Base-by-base conservation (phyloP, 2,113 vertebrate species). In the Pyxicephalus adspersus region DNA sequence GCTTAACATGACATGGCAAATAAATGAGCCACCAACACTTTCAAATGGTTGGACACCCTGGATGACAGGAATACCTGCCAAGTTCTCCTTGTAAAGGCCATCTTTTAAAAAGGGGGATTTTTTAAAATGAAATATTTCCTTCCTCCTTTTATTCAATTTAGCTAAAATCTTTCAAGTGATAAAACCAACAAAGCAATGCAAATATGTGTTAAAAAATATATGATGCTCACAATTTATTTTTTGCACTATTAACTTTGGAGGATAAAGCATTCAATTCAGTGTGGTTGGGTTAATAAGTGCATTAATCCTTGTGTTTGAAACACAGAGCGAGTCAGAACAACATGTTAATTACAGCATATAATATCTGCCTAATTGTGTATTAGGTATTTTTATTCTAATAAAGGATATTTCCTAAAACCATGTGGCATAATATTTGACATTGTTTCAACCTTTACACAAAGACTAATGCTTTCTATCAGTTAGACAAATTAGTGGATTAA, bases 401-500 rank as follows among this genome's bases (percentile, higher is more conserved):
- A 81, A 73, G n/a, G 15, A 64, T 31, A 34, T 72, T 73, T 73
- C 60, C 13, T 31, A 81, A 45, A 72, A 81, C 20, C 20, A 13
- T 50, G n/a, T 73, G 50, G 67, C 67, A 73, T 71, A 57, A 51
- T 61, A 52, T 64, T 54, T 81, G 79, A 81, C 79, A 65, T 81
- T 81, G 67, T 64, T 64, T 45, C 67, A 81, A 81, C 78, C 78
- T 81, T 63, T 72, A 34, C 72, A 72, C 68, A 73, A 72, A 81
- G 78, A 81, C 78, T 73, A 81, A 81, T 81, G 78, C 34, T 72
- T 81, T 64, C 67, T 55, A 81, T 81, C 79, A 72, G 68, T 81
- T 45, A 52, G 57, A 72, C 79, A 81, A 81, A 81, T 81, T 81
- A 81, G 79, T 64, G 67, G 58, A 81, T 81, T 81, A 81, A 81